Percentiles rank a stretch among this genome's conserved stretches.
Evolutionary conservation across 2,113 vertebrate species (phyloP).

Genomic region (Bufo gargarizans): DNA sequence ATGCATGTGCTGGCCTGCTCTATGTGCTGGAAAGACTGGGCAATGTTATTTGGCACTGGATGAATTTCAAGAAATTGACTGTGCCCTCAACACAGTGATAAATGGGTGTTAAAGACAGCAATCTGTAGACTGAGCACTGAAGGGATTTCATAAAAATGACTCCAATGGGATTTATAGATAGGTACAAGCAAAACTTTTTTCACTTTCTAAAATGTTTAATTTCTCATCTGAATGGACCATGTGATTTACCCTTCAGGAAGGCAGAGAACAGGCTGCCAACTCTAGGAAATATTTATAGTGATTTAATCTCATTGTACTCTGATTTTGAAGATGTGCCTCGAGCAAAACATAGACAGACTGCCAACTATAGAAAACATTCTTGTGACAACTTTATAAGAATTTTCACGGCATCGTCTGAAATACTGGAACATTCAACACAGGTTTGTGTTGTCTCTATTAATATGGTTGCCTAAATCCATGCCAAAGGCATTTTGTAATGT

Average conservation of each 20-base stretch:
- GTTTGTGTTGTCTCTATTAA: not conserved
- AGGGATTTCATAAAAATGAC: no score
- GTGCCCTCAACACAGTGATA: not conserved
- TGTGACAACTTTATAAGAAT: not conserved
- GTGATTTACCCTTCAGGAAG: not conserved
- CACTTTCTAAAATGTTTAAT: not conserved
- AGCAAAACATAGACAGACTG: not conserved
- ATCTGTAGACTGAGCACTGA: no score
- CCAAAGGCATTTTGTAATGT: no score
- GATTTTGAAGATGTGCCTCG: not conserved
- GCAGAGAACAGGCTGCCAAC: not conserved
- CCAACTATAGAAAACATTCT: not conserved
- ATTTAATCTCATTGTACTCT: slow-evolving; percentile 15
- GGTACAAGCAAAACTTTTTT: not conserved
- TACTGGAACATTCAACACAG: not conserved
- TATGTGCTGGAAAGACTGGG: not conserved
- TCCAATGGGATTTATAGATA: no score
- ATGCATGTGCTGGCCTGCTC: not conserved
- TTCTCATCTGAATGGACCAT: not conserved
- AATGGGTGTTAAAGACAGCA: no score
- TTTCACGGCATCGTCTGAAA: not conserved
- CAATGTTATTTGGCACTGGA: not conserved
- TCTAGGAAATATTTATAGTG: not conserved
- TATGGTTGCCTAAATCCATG: no score
- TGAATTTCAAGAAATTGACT: not conserved